Base-by-base conservation (phyloP, 2,888 invertebrate genomes). In the Lepetodrilus schrolli region DNA sequence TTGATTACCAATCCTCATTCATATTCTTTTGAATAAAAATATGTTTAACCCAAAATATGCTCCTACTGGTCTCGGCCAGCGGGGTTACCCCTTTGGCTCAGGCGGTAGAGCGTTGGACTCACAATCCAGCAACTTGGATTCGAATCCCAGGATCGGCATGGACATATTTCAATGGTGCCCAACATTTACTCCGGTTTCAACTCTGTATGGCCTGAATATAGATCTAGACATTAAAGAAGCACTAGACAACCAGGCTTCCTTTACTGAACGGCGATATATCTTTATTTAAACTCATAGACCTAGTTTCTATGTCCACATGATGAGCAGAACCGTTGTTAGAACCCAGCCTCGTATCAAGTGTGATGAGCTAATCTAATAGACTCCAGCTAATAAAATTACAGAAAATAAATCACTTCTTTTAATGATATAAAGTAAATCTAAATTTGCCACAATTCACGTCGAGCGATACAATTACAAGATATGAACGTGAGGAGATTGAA, bases 401-500 rank as follows among this genome's bases (percentile, higher is more conserved):
- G 47, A 20, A 34, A 68, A 68, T 68, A 68, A 68, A 68, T 68
- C 68, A 68, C 43, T 26, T 47, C 26, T 47, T n/a, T 47, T 68
- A 68, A 68, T 68, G 23, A 68, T 26, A 47, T 47, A 68, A 47
- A 68, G 47, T 47, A 68, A 47, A 68, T 68, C 68, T 23, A 68
- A 68, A 68, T 68, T 68, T 47, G 68, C 47, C 38, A 47, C 34
- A 26, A 47, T 30, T n/a, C 43, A 23, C 21, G 26, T 7, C n/a
- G 30, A 43, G 26, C 47, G 47, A 68, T 47, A 13, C 17, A 13
- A 68, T 68, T 30, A 38, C 21, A 4, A 17, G 13, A 8, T 21
- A 38, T 38, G 66, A 66, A 38, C 5, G 43, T 43, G 17, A 43
- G n/a, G 17, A 17, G 43, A n/a, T n/a, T 43, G 43, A 13, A 17